A percentile compares a stretch with the other conserved stretches of the same genome.
These are phyloP conservation scores for Drosophila dunni DNA, from an alignment of 1,140 invertebrate genomes.

Conservation along the genomic window DNA sequence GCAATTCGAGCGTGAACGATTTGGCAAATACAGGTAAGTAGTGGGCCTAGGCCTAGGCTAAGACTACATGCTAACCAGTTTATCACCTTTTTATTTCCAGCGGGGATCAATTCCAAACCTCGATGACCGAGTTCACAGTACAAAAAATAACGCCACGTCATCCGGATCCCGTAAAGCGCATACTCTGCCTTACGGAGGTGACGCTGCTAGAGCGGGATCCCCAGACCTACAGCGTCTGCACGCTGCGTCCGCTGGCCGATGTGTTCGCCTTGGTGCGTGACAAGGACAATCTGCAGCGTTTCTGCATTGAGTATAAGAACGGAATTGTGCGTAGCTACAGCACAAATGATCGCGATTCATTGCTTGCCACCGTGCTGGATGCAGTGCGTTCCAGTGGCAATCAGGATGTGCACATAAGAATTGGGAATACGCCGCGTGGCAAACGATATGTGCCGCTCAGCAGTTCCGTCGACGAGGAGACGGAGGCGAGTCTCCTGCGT, in stretches of 20 bases:
- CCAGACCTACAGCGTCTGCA: constrained; percentile 95
- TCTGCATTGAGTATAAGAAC: constrained; percentile 97
- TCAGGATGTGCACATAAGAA: constrained; percentile 98
- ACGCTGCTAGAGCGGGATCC: constrained; percentile 98
- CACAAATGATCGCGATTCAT: constrained; percentile 94
- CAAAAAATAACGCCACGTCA: constrained; percentile 93
- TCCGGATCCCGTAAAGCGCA: constrained; percentile 91
- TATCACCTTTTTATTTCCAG: constrained; percentile 85
- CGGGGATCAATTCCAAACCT: constrained; percentile 94
- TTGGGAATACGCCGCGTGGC: constrained; percentile 92
- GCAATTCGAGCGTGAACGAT: constrained; percentile 92
- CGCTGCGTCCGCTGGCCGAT: constrained; percentile 94
- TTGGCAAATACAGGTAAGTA: constrained; percentile 95
- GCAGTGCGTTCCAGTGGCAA: constrained; percentile 98
- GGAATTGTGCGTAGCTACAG: constrained; percentile 94
- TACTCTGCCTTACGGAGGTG: constrained; percentile 97
- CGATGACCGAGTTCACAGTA: constrained; percentile 95
- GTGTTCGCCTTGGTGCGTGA: constrained; percentile 96
- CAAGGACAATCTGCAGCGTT: constrained; percentile 96
- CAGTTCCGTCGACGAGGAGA: constrained; percentile 96
- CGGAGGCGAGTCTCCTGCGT: constrained; percentile 90
- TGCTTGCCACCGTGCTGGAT: constrained; percentile 97
- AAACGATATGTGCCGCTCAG: constrained; percentile 95
- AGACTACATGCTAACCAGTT: background rate
- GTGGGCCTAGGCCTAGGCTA: background rate